phyloP scores from a whole-genome alignment of 2,888 invertebrate species.

The Gnatocerus cornutus region DNA sequence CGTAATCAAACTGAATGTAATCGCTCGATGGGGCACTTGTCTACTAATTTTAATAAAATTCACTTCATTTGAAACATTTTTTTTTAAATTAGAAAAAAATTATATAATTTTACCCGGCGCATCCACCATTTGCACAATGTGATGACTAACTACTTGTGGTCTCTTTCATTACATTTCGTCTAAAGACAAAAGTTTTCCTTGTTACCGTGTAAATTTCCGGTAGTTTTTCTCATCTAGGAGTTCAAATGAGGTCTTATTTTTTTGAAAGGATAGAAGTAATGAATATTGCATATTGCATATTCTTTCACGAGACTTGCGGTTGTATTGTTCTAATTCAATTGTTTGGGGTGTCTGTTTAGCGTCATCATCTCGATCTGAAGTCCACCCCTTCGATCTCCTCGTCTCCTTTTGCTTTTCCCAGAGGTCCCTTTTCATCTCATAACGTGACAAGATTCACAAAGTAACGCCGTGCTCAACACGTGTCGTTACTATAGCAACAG shows the following conservation, averaged over 20 bases:
- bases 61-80: no score
- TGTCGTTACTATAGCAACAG: slow-evolving; percentile 71
- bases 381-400: slow-evolving; percentile 59
- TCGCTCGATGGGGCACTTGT: no score
- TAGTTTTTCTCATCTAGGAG: neutral
- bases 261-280: neutral
- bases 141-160: no score
- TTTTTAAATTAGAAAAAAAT: no score
- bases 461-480: slow-evolving; percentile 71
- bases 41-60: no score
- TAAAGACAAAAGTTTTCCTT: no score
- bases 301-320: slow-evolving; percentile 12
- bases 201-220: no score
- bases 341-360: slow-evolving; percentile 59
- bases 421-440: slow-evolving; percentile 71
- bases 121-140: no score
- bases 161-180: no score
- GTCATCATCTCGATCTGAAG: slow-evolving; percentile 62
- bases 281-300: slow-evolving; percentile 13
- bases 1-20: no score
- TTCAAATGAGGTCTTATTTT: neutral
- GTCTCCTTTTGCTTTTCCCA: slow-evolving; percentile 66
- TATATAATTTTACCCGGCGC: no score
- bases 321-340: slow-evolving; percentile 54
- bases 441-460: slow-evolving; percentile 72